Evolutionary conservation across 2,888 invertebrate species (phyloP).

Genomic region (Acronicta alni): DNA sequence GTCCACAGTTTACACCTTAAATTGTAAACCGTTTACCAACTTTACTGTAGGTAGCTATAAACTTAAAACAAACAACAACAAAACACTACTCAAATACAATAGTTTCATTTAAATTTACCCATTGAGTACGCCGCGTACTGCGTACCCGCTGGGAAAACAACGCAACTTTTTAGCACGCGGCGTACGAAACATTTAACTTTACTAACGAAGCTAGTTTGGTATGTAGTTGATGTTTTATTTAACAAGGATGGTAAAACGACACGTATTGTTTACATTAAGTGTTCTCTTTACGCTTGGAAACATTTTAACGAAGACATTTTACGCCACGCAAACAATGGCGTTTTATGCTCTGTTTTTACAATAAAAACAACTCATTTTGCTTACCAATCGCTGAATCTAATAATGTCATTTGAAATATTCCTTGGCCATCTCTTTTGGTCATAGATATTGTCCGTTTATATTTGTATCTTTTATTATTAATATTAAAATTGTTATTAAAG

Average conservation of each 20-base stretch:
- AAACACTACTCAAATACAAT: constrained; percentile 8
- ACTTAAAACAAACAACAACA: not conserved
- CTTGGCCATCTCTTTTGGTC: no score
- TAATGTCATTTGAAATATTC: no score
- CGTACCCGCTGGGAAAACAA: constrained; percentile 22
- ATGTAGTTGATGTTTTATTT: constrained; percentile 17
- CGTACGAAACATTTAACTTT: constrained; percentile 28
- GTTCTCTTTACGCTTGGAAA: constrained; percentile 5
- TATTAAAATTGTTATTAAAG: no score
- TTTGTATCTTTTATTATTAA: no score
- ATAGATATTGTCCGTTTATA: no score
- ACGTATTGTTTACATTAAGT: constrained; percentile 1
- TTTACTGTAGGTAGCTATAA: not conserved
- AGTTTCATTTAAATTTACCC: constrained; percentile 34
- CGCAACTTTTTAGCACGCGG: constrained; percentile 17
- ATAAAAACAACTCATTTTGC: no score
- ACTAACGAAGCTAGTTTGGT: constrained; percentile 19
- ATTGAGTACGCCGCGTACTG: constrained; percentile 28
- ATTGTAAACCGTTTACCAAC: no score
- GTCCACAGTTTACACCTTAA: no score
- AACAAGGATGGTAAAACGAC: not conserved
- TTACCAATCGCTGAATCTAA: no score
- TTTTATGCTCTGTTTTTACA: not conserved
- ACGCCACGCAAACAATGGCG: not conserved
- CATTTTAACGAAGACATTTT: not conserved